phyloP scores from a whole-genome alignment of 2,797 vertebrate genomes.

The Pangasius macronema region DNA sequence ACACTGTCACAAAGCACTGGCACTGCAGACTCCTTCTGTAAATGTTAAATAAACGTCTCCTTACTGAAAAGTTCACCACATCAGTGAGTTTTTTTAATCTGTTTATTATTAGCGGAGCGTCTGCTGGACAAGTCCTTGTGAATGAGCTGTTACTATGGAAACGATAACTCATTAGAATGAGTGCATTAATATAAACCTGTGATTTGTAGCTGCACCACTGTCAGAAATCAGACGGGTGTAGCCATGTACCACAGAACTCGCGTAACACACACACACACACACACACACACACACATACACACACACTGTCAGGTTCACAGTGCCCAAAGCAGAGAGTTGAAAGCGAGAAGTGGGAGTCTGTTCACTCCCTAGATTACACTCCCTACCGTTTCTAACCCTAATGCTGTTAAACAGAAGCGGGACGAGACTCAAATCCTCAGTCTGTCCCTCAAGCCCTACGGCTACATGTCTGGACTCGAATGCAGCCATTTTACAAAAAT shows the following conservation, averaged over 20 bases:
- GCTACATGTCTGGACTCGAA: background rate
- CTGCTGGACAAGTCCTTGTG: background rate
- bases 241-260: background rate
- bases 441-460: constrained; percentile 5
- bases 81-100: background rate
- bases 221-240: background rate
- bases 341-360: constrained; percentile 65
- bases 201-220: background rate
- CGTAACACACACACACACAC: background rate
- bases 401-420: constrained; percentile 74
- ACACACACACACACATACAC: constrained; percentile 53
- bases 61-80: background rate
- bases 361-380: constrained; percentile 72
- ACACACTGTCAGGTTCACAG: constrained; percentile 73
- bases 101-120: background rate
- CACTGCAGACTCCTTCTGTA: background rate
- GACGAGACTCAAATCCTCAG: constrained; percentile 64
- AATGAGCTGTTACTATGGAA: background rate
- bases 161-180: background rate
- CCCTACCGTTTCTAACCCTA: constrained; percentile 68
- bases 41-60: background rate
- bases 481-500: background rate
- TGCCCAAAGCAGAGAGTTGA: constrained; percentile 78
- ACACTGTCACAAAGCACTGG: background rate
- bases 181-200: background rate